Conservation (phyloP, 2,888 invertebrate genomes). For the Drosophila mayaguana region DNA sequence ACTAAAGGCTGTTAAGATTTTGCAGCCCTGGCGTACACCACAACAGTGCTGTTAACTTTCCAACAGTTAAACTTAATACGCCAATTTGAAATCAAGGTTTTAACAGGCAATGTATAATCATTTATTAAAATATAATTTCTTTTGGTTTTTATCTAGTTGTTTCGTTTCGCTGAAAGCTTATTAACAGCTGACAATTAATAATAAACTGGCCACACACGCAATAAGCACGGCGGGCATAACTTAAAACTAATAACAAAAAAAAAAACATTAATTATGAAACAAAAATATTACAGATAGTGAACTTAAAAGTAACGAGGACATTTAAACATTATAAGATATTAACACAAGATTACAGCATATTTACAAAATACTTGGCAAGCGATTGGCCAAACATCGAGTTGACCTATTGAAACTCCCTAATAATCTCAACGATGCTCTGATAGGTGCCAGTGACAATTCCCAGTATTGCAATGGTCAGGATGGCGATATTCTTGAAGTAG, state of each 20-base stretch:
- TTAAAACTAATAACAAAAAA: constrained; percentile 55
- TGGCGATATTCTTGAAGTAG: constrained; percentile 87
- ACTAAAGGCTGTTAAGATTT: constrained; percentile 25
- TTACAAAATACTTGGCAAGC: constrained; percentile 57
- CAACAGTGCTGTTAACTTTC: background rate
- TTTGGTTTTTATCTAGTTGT: constrained; percentile 30
- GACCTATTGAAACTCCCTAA: constrained; percentile 71
- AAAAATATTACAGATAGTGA: constrained; percentile 35
- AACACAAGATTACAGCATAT: constrained; percentile 60
- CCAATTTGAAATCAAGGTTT: constrained; percentile 24
- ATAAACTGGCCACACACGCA: constrained; percentile 50
- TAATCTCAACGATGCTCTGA: constrained; percentile 89
- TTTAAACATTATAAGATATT: constrained; percentile 48
- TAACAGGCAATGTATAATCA: constrained; percentile 46
- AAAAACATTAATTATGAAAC: constrained; percentile 24
- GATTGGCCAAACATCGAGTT: background rate
- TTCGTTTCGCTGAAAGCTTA: constrained; percentile 32
- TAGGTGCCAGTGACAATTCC: constrained; percentile 91
- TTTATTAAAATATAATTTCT: constrained; percentile 62
- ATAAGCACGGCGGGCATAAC: constrained; percentile 36
- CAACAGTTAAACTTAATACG: background rate
- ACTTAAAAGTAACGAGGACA: constrained; percentile 55
- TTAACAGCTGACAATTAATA: constrained; percentile 34
- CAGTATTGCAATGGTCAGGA: constrained; percentile 89
- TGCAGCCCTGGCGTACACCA: constrained; percentile 29